These are phyloP conservation scores for Lophius piscatorius DNA, from an alignment of 2,113 vertebrate genomes.

Conservation along the genomic window DNA sequence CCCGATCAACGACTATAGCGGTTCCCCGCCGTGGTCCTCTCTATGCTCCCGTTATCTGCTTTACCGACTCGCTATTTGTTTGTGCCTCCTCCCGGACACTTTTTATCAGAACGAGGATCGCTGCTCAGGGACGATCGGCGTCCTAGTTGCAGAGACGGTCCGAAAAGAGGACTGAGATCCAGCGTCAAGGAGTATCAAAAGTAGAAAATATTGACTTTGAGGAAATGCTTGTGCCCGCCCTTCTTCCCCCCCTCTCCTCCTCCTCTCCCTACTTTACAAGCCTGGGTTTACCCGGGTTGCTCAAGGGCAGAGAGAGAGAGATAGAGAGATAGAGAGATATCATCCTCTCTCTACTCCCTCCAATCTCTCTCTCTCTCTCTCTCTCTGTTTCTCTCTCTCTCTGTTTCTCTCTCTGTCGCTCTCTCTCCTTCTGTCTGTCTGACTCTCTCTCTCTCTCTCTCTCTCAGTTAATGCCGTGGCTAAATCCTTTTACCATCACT, in stretches of 20 bases:
- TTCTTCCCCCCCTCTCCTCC: conserved; percentile 45
- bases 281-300: conserved; percentile 80
- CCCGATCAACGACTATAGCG: conserved; percentile 47
- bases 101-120: conserved; percentile 37
- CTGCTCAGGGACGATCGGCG: conserved; percentile 59
- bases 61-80: conserved; percentile 52
- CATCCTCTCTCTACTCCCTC: no score
- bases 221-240: conserved; percentile 65
- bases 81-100: conserved; percentile 52
- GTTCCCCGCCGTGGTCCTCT: conserved; percentile 39
- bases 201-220: conserved; percentile 79
- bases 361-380: no score
- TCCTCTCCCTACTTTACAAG: conserved; percentile 75
- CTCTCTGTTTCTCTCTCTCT: no score
- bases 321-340: no score
- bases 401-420: background rate
- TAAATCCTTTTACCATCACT: conserved; percentile 91
- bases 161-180: conserved; percentile 60
- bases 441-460: conserved; percentile 64
- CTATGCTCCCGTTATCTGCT: conserved; percentile 60
- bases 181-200: conserved; percentile 72
- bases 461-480: conserved; percentile 86
- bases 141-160: no score
- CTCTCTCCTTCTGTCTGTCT: conserved; percentile 34
- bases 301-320: conserved; percentile 85